Conservation (phyloP, 2,797 vertebrate species). For the Sebastes goodei region DNA sequence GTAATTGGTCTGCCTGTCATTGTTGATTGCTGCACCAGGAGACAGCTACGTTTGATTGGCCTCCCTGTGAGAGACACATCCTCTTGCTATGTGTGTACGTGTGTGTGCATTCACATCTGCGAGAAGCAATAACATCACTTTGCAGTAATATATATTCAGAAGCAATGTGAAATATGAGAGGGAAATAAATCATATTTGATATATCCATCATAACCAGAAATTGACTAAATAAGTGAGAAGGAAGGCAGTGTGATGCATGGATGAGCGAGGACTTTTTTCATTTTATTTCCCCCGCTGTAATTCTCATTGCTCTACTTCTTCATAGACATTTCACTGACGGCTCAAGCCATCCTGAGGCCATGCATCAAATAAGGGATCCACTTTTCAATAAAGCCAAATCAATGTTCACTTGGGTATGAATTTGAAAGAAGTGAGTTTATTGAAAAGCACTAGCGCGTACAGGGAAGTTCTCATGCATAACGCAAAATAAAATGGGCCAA, state of each 20-base stretch:
- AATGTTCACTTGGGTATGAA: conserved; percentile 62
- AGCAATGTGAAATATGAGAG: conserved; percentile 53
- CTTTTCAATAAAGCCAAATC: conserved; percentile 69
- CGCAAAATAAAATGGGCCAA: conserved; percentile 33
- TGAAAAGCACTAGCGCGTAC: conserved; percentile 41
- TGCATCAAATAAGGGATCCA: conserved; percentile 63
- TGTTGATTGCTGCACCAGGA: conserved; percentile 57
- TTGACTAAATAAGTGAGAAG: conserved; percentile 48
- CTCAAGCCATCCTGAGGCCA: conserved; percentile 45
- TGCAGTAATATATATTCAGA: conserved; percentile 57
- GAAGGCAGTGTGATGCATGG: conserved; percentile 38
- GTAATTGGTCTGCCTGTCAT: conserved; percentile 60
- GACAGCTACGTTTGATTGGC: conserved; percentile 44
- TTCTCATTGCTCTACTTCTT: conserved; percentile 59
- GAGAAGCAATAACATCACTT: conserved; percentile 36
- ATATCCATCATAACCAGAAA: conserved; percentile 54
- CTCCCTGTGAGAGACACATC: conserved; percentile 33
- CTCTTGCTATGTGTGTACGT: neutral
- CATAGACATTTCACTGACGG: conserved; percentile 52
- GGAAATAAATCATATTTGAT: conserved; percentile 60
- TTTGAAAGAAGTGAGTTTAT: conserved; percentile 48
- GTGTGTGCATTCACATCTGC: conserved; percentile 8
- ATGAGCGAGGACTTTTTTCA: conserved; percentile 15
- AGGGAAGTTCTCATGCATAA: conserved; percentile 1
- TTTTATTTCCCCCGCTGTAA: conserved; percentile 43